phyloP scores from a whole-genome alignment of 2,888 invertebrate genomes.

The Limulus polyphemus region DNA sequence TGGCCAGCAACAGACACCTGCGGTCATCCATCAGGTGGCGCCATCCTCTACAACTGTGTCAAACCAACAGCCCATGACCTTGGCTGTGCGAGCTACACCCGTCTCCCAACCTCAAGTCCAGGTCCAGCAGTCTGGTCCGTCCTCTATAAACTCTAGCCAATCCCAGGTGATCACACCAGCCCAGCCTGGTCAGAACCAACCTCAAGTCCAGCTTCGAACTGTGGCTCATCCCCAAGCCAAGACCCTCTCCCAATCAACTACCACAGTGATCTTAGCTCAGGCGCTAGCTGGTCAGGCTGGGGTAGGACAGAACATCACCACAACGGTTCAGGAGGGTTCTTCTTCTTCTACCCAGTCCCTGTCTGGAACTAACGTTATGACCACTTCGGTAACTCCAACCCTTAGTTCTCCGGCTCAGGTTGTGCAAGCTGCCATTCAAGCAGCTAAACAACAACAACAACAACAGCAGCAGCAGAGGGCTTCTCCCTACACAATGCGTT shows the following conservation, averaged over 20 bases:
- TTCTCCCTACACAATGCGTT: slow-evolving; percentile 18
- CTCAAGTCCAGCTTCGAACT: slow-evolving; percentile 18
- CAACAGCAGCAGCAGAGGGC: slow-evolving; percentile 8
- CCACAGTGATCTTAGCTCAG: slow-evolving; percentile 6
- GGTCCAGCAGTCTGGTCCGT: too few species aligned
- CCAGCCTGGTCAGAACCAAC: slow-evolving; percentile 7
- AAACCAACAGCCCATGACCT: slow-evolving; percentile 16
- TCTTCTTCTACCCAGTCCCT: background rate
- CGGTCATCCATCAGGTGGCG: slow-evolving; percentile 13
- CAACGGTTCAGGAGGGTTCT: slow-evolving; percentile 6
- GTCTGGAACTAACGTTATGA: background rate
- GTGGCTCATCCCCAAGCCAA: too few species aligned
- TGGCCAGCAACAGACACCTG: slow-evolving; percentile 12
- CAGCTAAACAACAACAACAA: slow-evolving; percentile 11
- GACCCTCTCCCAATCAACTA: background rate
- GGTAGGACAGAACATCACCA: slow-evolving; percentile 3
- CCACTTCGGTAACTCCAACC: background rate
- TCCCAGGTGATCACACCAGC: too few species aligned
- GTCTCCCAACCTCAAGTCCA: too few species aligned
- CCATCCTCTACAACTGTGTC: slow-evolving; percentile 7
- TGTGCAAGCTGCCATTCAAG: slow-evolving; percentile 15
- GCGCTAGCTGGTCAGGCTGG: slow-evolving; percentile 7
- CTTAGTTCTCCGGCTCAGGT: slow-evolving; percentile 8
- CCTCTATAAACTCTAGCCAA: too few species aligned
- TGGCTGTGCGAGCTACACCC: slow-evolving; percentile 8